Conservation (phyloP, 2,888 invertebrate genomes). For the Arctia plantaginis region DNA sequence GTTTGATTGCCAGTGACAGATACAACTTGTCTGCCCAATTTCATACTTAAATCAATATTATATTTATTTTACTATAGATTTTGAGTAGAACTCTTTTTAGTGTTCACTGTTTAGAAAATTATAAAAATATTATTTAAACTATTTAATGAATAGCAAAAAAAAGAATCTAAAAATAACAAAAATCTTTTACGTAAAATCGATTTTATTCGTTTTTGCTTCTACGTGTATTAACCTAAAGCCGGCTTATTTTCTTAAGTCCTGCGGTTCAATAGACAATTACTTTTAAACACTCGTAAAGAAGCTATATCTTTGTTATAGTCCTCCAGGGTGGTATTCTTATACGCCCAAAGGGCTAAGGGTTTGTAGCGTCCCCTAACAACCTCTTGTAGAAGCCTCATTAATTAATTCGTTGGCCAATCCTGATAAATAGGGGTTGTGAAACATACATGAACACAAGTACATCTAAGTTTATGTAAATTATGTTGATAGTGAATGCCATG, state of each 20-base stretch:
- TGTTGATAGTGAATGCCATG: neutral
- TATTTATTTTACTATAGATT: too few species aligned
- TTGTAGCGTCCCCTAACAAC: conserved; percentile 57
- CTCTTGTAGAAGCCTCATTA: conserved; percentile 68
- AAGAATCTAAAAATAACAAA: neutral
- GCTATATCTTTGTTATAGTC: conserved; percentile 56
- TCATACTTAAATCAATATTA: too few species aligned
- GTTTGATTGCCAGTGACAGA: too few species aligned
- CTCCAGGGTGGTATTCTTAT: conserved; percentile 58
- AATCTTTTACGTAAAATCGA: neutral
- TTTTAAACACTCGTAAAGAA: conserved; percentile 62
- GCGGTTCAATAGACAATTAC: conserved; percentile 66
- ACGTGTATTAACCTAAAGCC: conserved; percentile 1
- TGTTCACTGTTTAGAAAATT: neutral
- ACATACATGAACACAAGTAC: too few species aligned
- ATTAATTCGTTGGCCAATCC: conserved; percentile 72
- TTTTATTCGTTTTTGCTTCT: neutral
- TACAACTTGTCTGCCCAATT: too few species aligned
- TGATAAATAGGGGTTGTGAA: conserved; percentile 66
- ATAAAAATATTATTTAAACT: too few species aligned
- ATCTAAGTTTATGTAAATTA: conserved; percentile 9
- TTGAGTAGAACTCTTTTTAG: neutral
- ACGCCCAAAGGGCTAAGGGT: conserved; percentile 53
- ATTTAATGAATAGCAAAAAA: neutral
- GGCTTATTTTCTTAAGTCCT: conserved; percentile 20